These are phyloP conservation scores for Zaprionus kolodkinae DNA, from an alignment of 1,140 invertebrate genomes.

Conservation along the genomic window DNA sequence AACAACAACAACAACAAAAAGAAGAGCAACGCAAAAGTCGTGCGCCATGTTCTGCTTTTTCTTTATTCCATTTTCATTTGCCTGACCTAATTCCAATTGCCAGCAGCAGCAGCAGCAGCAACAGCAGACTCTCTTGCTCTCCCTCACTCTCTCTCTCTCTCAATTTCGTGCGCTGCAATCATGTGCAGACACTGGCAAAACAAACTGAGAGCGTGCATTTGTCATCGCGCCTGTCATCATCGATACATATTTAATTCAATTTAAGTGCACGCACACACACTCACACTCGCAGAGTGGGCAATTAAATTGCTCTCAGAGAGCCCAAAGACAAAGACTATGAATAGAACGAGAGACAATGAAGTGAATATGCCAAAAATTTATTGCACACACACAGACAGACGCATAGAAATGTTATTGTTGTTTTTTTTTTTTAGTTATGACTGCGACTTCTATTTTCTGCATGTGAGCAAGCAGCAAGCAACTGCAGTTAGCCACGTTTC, in stretches of 20 bases:
- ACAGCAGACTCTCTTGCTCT: conserved; percentile 13
- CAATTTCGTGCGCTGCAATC: conserved; percentile 22
- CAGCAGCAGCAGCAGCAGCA: conserved; percentile 4
- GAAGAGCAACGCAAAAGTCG: conserved; percentile 20
- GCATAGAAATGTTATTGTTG: not conserved
- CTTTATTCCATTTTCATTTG: conserved; percentile 50
- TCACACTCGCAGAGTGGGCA: conserved; percentile 19
- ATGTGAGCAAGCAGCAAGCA: conserved; percentile 20
- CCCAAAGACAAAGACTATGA: conserved; percentile 13
- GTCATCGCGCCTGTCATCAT: conserved; percentile 40
- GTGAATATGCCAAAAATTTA: conserved; percentile 21
- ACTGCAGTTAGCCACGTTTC: conserved; percentile 50
- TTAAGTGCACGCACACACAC: conserved; percentile 26
- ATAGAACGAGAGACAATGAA: conserved; percentile 21
- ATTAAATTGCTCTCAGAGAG: conserved; percentile 30
- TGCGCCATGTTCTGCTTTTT: conserved; percentile 23
- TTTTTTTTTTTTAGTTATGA: not conserved
- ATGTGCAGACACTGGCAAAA: conserved; percentile 39
- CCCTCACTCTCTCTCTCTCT: conserved; percentile 25
- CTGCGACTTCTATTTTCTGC: conserved; percentile 40
- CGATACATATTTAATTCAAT: conserved; percentile 43
- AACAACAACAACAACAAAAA: no score
- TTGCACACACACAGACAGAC: conserved; percentile 3
- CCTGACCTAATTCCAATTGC: conserved; percentile 52
- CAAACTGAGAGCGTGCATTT: conserved; percentile 24